Evolutionary conservation across 2,113 vertebrate genomes (phyloP), one percentile per base, ranked within the genome.

Genomic region (Cathartes aura): DNA sequence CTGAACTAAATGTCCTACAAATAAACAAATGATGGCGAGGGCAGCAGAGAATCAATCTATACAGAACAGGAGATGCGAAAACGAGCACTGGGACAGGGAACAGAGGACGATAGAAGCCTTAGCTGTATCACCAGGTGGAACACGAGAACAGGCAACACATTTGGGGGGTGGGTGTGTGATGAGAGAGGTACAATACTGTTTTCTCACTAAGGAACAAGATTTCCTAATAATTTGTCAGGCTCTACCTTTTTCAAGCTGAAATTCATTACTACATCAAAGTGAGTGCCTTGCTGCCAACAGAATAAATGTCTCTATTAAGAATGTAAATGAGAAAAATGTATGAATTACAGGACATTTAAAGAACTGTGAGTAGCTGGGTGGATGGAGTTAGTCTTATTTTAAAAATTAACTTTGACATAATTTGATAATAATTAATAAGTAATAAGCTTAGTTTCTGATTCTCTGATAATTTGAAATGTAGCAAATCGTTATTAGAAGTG

Each of bases 201-300:
- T 80, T 50, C 58, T 76, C 2, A 4, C 45, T 30, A 58, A 58
- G 55, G 53, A 80, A 75, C 5, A 70, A 53, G 63, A 76, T 73
- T 72, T 52, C 53, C 18, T 64, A 82, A 26, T 48, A 20, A 52
- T 88, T 90, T 73, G 36, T 87, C 89, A 90, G 82, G 52, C 50
- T 90, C 10, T 73, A 30, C 11, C 36, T 94, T 94, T 94, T 89
- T 63, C 80, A 73, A 73, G 36, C n/a, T 63, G 67, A 78, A 94
- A 94, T 76, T 80, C 64, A 83, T 93, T 82, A 73, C 70, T 73
- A 47, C n/a, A 74, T 86, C 79, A 87, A 94, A 92, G 91, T 5
- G 22, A 83, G 64, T 53, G 75, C 63, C 45, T 86, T 30, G 23
- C 34, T 86, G 38, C 67, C 32, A 93, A 76, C 12, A 80, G 52